Evolutionary conservation across 1,140 invertebrate genomes (phyloP), one percentile per base, ranked within the genome.

Genomic region (Rhopalosiphum padi): DNA sequence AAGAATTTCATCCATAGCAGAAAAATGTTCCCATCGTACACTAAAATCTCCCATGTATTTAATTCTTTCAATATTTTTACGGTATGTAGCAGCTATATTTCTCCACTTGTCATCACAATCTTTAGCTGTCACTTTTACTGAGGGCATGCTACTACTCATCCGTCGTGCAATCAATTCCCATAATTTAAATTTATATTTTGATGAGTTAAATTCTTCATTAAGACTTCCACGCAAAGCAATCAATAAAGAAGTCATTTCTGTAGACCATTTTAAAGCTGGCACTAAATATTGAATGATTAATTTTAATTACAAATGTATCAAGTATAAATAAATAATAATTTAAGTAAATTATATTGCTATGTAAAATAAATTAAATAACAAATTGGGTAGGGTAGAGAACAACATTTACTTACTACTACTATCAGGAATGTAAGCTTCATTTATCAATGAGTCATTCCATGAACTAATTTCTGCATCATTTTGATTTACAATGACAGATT

Each of bases 41-140:
- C 48, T 93, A 82, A 90, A 90, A 85, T 93, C 93, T 30, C 94
- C 94, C 51, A 85, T 60, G 23, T 60, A 86, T 87, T 94, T 94
- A 35, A 93, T 83, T 87, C 90, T 94, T 82, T 93, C 92, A 21
- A 94, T 87, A 94, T 94, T 94, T 87, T 94, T 94, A 23, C 94
- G 91, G 87, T 94, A 94, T 41, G 94, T 94, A 35, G 92, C 92
- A 1, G 93, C 94, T 51, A 94, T 94, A 91, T 94, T 94, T 85
- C 94, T 93, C 94, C 94, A 94, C 43, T 94, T 94, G 23, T 94
- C 94, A 87, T 94, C 94, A 43, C 94, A 94, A 86, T 93, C 94
- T 93, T 94, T 94, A 87, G 94, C 92, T 11, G 94, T 93, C 6
- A 91, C 89, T 86, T 93, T 93, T 6, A 93, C 83, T 37, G 77